phyloP scores from a whole-genome alignment of 2,888 invertebrate genomes.

The Xylota segnis region DNA sequence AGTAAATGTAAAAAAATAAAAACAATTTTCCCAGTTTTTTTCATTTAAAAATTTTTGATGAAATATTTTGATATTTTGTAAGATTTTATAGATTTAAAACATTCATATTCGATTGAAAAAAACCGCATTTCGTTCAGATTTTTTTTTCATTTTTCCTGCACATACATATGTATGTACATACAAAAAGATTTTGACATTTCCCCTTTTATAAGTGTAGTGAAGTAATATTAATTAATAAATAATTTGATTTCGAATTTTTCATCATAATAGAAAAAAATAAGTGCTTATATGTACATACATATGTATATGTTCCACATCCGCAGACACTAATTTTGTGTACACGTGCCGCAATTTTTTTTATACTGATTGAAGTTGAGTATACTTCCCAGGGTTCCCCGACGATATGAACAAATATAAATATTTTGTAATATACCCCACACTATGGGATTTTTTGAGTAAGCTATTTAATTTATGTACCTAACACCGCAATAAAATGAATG shows the following conservation, averaged over 20 bases:
- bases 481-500: not conserved
- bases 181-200: too few species aligned
- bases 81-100: too few species aligned
- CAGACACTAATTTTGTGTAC: not conserved
- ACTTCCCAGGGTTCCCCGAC: constrained; percentile 6
- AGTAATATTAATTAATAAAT: not conserved
- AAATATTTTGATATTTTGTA: too few species aligned
- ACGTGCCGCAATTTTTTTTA: not conserved
- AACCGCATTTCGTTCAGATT: too few species aligned
- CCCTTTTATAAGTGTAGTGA: too few species aligned
- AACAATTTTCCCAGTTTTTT: too few species aligned
- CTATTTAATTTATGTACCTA: not conserved
- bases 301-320: not conserved
- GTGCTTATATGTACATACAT: not conserved
- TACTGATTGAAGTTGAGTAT: not conserved
- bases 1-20: too few species aligned
- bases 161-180: too few species aligned
- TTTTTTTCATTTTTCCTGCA: too few species aligned
- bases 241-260: not conserved
- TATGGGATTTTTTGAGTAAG: not conserved
- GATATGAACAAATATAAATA: constrained; percentile 11
- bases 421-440: constrained; percentile 4
- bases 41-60: too few species aligned
- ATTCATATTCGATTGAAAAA: too few species aligned
- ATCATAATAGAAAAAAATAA: not conserved